A percentile compares a stretch with the other conserved stretches of the same genome.
Conservation (phyloP, 2,113 vertebrate species). For the Protomyctophum bolini region DNA sequence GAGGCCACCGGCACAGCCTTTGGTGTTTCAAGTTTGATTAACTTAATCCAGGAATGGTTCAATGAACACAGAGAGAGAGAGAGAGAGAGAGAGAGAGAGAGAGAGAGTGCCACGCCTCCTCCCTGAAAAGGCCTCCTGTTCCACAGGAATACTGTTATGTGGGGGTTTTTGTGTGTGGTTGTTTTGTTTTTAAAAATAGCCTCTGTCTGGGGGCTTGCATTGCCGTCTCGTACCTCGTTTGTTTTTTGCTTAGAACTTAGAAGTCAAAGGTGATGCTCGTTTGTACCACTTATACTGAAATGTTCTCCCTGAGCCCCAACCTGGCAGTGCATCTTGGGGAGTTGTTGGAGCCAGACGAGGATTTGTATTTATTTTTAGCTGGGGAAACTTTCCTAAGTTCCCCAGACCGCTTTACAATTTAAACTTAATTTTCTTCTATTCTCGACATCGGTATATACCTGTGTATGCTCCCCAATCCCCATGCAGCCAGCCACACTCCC, state of each 20-base stretch:
- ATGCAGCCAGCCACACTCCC: neutral
- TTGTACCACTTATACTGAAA: conserved; percentile 5
- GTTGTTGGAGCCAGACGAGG: conserved; percentile 11
- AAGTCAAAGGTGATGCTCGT: conserved; percentile 43
- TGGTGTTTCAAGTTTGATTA: conserved; percentile 74
- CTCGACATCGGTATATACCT: neutral
- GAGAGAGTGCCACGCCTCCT: conserved; percentile 43
- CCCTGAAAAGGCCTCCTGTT: conserved; percentile 12
- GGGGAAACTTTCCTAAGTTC: neutral
- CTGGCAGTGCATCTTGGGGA: conserved; percentile 10
- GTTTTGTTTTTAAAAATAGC: conserved; percentile 3
- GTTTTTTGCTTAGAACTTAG: neutral
- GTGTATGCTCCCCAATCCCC: neutral
- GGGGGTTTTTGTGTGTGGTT: neutral
- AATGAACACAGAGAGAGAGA: no score
- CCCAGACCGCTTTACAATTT: neutral
- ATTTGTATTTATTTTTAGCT: neutral
- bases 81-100: conserved; percentile 10
- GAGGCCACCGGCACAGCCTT: conserved; percentile 64
- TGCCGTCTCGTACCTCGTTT: conserved; percentile 33
- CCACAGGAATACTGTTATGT: no score
- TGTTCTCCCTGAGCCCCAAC: neutral
- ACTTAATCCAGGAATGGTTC: conserved; percentile 71
- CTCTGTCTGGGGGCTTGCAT: conserved; percentile 23
- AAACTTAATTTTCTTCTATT: neutral